These are phyloP conservation scores for Anomalospiza imberbis DNA, from an alignment of 2,797 vertebrate genomes.

Conservation along the genomic window DNA sequence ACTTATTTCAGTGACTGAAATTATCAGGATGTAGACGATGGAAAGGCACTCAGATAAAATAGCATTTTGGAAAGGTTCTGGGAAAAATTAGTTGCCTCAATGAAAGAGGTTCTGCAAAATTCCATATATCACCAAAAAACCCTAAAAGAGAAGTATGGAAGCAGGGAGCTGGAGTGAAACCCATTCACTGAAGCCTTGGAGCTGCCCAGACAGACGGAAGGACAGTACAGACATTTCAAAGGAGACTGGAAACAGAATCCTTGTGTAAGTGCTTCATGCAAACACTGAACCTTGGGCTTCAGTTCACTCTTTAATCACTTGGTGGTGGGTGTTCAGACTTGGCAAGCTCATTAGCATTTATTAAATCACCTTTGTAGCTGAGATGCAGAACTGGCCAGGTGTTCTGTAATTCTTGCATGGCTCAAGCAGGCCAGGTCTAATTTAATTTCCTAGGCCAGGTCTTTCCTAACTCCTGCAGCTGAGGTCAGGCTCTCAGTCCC, in stretches of 20 bases:
- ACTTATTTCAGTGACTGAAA: background rate
- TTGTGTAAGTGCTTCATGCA: background rate
- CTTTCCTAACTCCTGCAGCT: background rate
- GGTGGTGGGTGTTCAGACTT: background rate
- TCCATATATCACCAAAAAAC: background rate
- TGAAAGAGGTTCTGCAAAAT: background rate
- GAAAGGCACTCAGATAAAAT: background rate
- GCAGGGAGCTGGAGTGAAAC: background rate
- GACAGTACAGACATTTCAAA: background rate
- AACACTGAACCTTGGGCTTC: background rate
- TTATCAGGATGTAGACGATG: background rate
- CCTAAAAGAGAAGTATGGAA: background rate
- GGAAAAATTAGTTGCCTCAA: rapidly evolving
- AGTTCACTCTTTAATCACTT: background rate
- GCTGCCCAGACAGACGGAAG: background rate
- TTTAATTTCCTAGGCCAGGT: background rate
- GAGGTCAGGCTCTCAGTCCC: background rate
- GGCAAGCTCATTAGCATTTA: background rate
- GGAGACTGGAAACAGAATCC: background rate
- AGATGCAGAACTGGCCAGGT: background rate
- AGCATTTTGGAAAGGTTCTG: background rate
- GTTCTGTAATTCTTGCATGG: background rate
- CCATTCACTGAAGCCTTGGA: background rate
- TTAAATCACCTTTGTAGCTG: background rate
- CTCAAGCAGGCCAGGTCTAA: background rate